Base-by-base conservation (phyloP, 2,888 invertebrate species). In the Acanthococcus lagerstroemiae region DNA sequence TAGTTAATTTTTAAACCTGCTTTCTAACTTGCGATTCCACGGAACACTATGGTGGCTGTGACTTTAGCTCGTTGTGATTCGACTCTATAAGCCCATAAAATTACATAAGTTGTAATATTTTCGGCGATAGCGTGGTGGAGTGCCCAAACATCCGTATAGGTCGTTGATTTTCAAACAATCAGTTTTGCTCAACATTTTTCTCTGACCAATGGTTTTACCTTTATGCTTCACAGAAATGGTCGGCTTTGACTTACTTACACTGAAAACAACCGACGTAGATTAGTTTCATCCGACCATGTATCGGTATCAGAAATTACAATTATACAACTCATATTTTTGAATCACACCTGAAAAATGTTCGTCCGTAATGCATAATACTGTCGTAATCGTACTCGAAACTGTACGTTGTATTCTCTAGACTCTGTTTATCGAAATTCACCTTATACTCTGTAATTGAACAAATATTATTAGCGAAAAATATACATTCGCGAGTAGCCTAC, bases 321-420 rank as follows among this genome's bases (percentile, higher is more conserved):
- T 37, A 37, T 3, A 15, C 37, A 37, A 37, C 19, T 48, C 48
- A 48, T 21, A 48, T 48, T 48, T 19, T 48, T 21, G n/a, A 19
- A 48, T 17, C 9, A 4, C 19, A 77, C 77, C 77, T 77, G 73
- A 85, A 85, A 74, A 83, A 85, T 72, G 78, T 78, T 69, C 78
- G 78, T 2, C 85, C 85, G 71, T 90, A 90, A 74, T 90, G 90
- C 87, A 89, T 87, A 30, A 88, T 84, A 12, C 86, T 86, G 69
- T 84, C 83, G 73, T 84, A 88, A 74, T 88, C 88, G 72, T 90
- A 90, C 66, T 84, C 84, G 74, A 84, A 86, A 56, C 80, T 78
- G 72, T 83, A 83, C 5, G 83, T 82, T 5, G 84, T 84, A 70
- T 84, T 83, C 58, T 81, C 80, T 37, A 81, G 75, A 56, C 83